Conservation (phyloP, 30 jellyfish, hydroid and myxozoan genomes). For the Aurelia aurita region DNA sequence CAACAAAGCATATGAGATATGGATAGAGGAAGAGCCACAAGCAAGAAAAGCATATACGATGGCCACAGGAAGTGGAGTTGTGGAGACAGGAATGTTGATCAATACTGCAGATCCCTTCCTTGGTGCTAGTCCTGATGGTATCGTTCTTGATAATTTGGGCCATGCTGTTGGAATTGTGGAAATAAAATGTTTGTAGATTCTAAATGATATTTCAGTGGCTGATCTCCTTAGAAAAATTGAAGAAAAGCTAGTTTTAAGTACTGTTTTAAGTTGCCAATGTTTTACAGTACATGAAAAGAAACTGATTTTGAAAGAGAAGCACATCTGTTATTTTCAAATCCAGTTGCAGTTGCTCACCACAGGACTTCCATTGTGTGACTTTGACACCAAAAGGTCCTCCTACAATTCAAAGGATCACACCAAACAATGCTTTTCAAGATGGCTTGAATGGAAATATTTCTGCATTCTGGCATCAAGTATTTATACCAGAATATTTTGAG, state of each 20-base stretch:
- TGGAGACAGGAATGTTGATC: constrained; percentile 6
- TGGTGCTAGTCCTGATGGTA: constrained; percentile 23
- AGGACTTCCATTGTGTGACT: constrained; percentile 66
- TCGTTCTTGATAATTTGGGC: not conserved
- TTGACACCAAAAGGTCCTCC: not conserved
- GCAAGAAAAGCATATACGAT: not conserved
- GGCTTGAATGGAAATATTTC: not conserved
- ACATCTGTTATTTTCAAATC: constrained; percentile 45
- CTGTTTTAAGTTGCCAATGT: constrained; percentile 40
- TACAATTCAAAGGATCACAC: constrained; percentile 41
- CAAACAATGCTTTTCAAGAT: constrained; percentile 20
- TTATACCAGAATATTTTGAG: constrained; percentile 13
- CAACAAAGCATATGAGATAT: not conserved
- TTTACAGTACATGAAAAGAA: constrained; percentile 15
- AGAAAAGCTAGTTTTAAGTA: not conserved
- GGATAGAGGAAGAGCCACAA: constrained; percentile 9
- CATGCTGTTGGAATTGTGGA: not conserved
- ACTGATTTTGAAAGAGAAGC: constrained; percentile 22
- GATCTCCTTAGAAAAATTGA: not conserved
- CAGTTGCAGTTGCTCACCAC: constrained; percentile 64
- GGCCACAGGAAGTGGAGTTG: not conserved
- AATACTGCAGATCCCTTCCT: constrained; percentile 1
- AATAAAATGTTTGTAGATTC: not conserved
- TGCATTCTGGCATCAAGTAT: constrained; percentile 14
- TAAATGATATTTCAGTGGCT: not conserved